A percentile compares a stretch with the other conserved stretches of the same genome.
phyloP scores from a whole-genome alignment of 2,113 vertebrate genomes.

The Falcunculus frontatus region DNA sequence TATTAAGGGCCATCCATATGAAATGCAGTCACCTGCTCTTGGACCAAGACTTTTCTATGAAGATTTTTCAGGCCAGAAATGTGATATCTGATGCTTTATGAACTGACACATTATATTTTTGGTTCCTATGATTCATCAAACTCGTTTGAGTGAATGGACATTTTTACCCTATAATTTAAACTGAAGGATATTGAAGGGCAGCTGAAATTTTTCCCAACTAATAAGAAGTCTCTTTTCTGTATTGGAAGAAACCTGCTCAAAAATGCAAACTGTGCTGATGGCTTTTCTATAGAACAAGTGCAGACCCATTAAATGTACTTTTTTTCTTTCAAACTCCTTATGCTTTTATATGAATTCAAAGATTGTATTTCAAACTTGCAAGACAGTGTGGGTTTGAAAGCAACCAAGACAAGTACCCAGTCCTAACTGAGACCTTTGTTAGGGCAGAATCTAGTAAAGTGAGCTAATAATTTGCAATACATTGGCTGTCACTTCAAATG shows the following conservation, averaged over 20 bases:
- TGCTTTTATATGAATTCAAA: neutral
- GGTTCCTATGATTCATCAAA: slow-evolving; percentile 19
- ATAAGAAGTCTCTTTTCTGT: neutral
- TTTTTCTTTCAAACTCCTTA: neutral
- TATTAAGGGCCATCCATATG: neutral
- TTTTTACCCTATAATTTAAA: slow-evolving; percentile 42
- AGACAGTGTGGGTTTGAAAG: slow-evolving; percentile 32
- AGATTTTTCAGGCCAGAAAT: neutral
- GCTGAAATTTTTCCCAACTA: neutral
- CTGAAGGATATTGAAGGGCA: slow-evolving; percentile 11
- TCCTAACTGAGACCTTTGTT: slow-evolving; percentile 37
- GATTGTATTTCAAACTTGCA: neutral
- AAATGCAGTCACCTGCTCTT: neutral
- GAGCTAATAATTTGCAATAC: slow-evolving; percentile 6
- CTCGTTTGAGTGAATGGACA: neutral
- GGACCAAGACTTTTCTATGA: neutral
- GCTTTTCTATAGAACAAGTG: neutral
- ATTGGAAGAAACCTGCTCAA: neutral
- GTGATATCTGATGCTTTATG: neutral
- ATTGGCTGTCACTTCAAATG: slow-evolving; percentile 43
- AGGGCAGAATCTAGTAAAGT: slow-evolving; percentile 14
- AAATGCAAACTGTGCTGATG: neutral
- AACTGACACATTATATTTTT: slow-evolving; percentile 9
- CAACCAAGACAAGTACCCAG: slow-evolving; percentile 15
- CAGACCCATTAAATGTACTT: neutral